These are phyloP conservation scores for Chiroxiphia lanceolata DNA, from an alignment of 2,797 vertebrate genomes.

Conservation along the genomic window DNA sequence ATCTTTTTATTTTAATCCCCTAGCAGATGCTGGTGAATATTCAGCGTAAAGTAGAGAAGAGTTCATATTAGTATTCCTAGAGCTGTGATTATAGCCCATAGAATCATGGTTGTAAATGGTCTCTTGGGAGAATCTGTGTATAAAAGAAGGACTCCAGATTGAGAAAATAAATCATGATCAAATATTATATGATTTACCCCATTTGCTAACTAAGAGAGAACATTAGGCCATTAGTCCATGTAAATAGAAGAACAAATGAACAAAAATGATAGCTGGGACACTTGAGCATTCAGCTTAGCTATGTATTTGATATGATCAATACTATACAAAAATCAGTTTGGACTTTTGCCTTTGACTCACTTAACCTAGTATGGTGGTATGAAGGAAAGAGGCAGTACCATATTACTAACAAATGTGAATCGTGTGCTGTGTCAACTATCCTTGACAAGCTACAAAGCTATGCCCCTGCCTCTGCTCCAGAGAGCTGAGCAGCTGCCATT, in stretches of 20 bases:
- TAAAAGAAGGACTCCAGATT: conserved; percentile 53
- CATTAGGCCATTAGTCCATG: conserved; percentile 25
- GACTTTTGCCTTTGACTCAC: conserved; percentile 6
- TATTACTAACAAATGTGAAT: background rate
- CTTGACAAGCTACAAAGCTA: background rate
- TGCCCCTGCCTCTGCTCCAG: background rate
- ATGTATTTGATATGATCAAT: background rate
- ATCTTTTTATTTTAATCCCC: conserved; percentile 63
- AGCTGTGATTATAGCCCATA: conserved; percentile 37
- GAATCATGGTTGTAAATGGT: conserved; percentile 40
- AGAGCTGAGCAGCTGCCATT: conserved; percentile 57
- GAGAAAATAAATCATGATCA: conserved; percentile 59
- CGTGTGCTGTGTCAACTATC: background rate
- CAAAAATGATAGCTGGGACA: background rate
- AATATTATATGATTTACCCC: conserved; percentile 51
- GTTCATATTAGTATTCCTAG: conserved; percentile 60
- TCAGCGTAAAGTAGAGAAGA: conserved; percentile 58
- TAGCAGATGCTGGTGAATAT: conserved; percentile 75
- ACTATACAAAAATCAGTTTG: background rate
- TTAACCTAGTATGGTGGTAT: background rate
- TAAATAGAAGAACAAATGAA: conserved; percentile 15
- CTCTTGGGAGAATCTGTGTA: conserved; percentile 51
- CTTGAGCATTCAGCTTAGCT: background rate
- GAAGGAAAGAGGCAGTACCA: background rate
- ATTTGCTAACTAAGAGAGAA: conserved; percentile 31